phyloP scores from a whole-genome alignment of 2,113 vertebrate species.

The Caloenas nicobarica region DNA sequence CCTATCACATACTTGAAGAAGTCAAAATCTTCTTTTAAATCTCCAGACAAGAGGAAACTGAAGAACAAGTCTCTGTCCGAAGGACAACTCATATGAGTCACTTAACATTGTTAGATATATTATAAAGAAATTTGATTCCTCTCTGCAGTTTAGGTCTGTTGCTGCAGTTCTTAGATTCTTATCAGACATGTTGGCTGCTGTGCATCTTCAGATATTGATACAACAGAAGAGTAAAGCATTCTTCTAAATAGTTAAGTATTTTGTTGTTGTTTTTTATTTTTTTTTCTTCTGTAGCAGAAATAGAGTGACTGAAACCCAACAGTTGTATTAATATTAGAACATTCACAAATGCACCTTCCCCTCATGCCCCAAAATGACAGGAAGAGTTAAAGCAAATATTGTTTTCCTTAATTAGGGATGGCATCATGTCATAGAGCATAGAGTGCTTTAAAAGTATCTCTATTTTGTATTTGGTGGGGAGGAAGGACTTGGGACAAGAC shows the following conservation, averaged over 20 bases:
- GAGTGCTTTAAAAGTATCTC: neutral
- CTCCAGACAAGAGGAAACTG: neutral
- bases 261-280: too few species aligned
- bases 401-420: neutral
- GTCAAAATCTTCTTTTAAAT: neutral
- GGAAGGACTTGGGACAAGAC: rapidly evolving
- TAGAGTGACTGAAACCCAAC: neutral
- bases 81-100: neutral
- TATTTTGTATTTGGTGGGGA: neutral
- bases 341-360: neutral
- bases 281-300: neutral
- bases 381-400: neutral
- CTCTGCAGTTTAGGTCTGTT: neutral
- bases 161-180: neutral
- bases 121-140: neutral
- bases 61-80: neutral
- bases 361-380: neutral
- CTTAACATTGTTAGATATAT: neutral
- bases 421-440: rapidly evolving
- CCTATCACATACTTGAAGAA: neutral
- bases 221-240: neutral
- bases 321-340: neutral
- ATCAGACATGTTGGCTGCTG: neutral
- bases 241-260: neutral
- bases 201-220: neutral